Conservation (phyloP, 2,888 invertebrate species). For the Salpingus planirostris region DNA sequence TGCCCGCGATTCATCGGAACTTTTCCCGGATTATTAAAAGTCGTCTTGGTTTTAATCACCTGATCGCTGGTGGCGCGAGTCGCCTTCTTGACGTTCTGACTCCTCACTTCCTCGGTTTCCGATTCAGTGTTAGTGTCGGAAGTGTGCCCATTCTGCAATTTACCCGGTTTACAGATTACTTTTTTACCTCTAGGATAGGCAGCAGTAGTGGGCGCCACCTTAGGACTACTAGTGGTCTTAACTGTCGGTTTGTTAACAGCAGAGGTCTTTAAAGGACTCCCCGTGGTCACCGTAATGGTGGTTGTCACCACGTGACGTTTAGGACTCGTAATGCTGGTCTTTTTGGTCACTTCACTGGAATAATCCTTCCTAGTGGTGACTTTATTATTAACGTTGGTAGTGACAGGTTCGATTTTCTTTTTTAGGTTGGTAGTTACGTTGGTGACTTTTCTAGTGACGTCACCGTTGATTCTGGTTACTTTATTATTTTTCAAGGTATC, state of each 20-base stretch:
- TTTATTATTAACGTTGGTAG: conserved; percentile 15
- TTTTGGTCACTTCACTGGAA: conserved; percentile 23
- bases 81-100: conserved; percentile 39
- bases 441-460: conserved; percentile 20
- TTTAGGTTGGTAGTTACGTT: no score
- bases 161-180: conserved; percentile 11
- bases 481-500: conserved; percentile 4
- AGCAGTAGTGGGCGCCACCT: conserved; percentile 10
- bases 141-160: conserved; percentile 22
- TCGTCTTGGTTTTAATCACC: conserved; percentile 41
- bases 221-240: conserved; percentile 11
- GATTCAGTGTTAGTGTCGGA: no score
- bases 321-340: conserved; percentile 22
- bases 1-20: no score
- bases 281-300: conserved; percentile 27
- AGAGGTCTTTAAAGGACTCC: no score
- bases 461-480: conserved; percentile 9
- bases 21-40: conserved; percentile 40
- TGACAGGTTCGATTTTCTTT: conserved; percentile 31
- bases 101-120: conserved; percentile 17
- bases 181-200: conserved; percentile 16
- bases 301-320: conserved; percentile 26
- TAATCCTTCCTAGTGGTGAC: conserved; percentile 27
- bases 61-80: conserved; percentile 51
- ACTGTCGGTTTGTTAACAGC: conserved; percentile 16